These are phyloP conservation scores for Columbina picui DNA, from an alignment of 2,113 vertebrate genomes.

Conservation along the genomic window DNA sequence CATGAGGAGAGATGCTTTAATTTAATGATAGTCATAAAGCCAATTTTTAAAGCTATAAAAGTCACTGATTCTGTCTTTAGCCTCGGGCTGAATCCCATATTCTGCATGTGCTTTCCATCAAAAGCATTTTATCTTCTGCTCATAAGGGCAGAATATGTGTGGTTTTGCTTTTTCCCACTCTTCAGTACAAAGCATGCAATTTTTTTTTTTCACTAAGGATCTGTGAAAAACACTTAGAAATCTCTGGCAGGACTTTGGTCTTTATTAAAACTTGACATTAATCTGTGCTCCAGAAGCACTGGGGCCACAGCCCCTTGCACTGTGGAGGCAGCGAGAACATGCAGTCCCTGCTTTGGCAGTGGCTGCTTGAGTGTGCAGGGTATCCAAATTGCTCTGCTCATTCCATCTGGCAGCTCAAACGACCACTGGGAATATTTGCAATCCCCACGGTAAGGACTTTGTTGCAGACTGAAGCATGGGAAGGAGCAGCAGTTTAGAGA, in stretches of 20 bases:
- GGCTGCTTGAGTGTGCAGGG: background rate
- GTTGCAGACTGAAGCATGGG: background rate
- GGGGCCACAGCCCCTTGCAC: background rate
- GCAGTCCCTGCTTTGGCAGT: fast-evolving
- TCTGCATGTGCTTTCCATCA: background rate
- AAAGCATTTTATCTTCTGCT: background rate
- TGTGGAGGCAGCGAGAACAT: fast-evolving
- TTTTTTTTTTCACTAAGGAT: background rate
- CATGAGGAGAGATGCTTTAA: background rate
- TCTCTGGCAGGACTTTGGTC: background rate
- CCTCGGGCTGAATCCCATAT: background rate
- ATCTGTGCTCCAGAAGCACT: background rate
- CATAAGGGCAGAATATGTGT: background rate
- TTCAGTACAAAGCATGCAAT: background rate
- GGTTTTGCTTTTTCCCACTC: background rate
- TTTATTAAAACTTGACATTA: background rate
- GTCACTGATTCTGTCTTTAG: background rate
- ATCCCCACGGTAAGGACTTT: background rate
- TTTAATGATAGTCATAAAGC: slow-evolving; percentile 33
- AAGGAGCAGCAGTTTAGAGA: background rate
- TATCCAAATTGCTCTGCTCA: background rate
- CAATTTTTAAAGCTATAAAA: slow-evolving; percentile 50
- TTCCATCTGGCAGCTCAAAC: background rate
- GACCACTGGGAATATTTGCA: background rate
- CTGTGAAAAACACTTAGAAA: background rate